These are phyloP conservation scores for Yponomeuta cagnagella DNA, from an alignment of 2,888 invertebrate species.

Conservation along the genomic window DNA sequence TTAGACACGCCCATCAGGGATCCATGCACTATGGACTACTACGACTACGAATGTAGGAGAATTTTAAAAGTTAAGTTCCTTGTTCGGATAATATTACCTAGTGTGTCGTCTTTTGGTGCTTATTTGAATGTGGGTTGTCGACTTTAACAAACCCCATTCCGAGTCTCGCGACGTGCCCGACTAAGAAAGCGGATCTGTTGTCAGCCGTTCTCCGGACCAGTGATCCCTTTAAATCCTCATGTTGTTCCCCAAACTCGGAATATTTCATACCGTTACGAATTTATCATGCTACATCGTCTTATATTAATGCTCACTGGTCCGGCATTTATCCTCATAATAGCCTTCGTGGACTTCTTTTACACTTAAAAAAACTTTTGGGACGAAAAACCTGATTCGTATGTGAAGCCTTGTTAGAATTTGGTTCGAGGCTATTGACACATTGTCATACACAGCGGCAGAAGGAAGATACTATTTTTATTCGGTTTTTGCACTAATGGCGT, in stretches of 20 bases:
- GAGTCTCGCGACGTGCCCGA: constrained; percentile 25
- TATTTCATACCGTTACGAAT: constrained; percentile 21
- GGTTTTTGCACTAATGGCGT: too few species aligned
- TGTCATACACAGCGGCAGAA: too few species aligned
- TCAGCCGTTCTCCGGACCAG: constrained; percentile 23
- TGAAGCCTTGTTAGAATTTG: background rate
- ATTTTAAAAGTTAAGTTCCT: background rate
- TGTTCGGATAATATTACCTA: background rate
- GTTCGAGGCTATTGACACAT: background rate
- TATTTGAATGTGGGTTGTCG: constrained; percentile 2
- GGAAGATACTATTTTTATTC: too few species aligned
- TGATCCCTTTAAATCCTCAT: constrained; percentile 32
- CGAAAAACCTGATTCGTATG: background rate
- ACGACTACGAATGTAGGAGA: background rate
- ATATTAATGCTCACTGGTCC: constrained; percentile 25
- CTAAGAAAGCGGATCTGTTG: constrained; percentile 30
- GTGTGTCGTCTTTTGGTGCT: constrained; percentile 18
- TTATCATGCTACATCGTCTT: constrained; percentile 24
- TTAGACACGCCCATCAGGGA: constrained; percentile 32
- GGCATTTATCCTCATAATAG: constrained; percentile 31
- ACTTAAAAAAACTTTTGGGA: background rate
- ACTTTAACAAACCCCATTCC: constrained; percentile 5
- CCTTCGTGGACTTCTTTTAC: constrained; percentile 25
- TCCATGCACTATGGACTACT: background rate
- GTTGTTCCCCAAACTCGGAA: constrained; percentile 15